Conservation (phyloP, 2,797 vertebrate genomes). For the Sebastes glaucus region DNA sequence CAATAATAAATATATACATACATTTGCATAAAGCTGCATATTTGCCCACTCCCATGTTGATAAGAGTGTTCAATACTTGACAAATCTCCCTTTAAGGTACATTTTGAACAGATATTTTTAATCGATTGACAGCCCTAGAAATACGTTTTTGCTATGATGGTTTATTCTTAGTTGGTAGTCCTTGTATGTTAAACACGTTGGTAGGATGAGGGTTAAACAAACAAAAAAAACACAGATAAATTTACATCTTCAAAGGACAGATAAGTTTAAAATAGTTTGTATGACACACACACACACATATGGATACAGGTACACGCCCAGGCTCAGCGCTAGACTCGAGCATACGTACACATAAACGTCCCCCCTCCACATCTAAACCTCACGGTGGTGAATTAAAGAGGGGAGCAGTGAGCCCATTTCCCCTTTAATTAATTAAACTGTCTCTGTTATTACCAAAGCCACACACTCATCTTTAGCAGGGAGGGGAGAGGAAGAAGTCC, state of each 20-base stretch:
- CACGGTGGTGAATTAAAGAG: slow-evolving; percentile 57
- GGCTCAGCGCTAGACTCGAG: background rate
- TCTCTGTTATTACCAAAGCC: slow-evolving; percentile 76
- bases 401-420: slow-evolving; percentile 36
- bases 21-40: no score
- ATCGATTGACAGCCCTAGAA: no score
- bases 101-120: no score
- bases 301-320: background rate
- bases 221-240: background rate
- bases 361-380: slow-evolving; percentile 22
- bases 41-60: no score
- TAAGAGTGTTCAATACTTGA: no score
- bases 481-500: slow-evolving; percentile 58
- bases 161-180: no score
- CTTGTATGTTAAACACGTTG: fast-evolving
- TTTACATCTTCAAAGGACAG: background rate
- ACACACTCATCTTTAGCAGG: slow-evolving; percentile 62
- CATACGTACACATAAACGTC: background rate
- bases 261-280: no score
- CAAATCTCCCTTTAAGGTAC: no score
- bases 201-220: no score
- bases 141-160: no score
- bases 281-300: background rate
- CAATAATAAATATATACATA: no score
- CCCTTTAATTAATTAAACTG: slow-evolving; percentile 73